phyloP scores from a whole-genome alignment of 2,888 invertebrate genomes.

The Ochlodes sylvanus region DNA sequence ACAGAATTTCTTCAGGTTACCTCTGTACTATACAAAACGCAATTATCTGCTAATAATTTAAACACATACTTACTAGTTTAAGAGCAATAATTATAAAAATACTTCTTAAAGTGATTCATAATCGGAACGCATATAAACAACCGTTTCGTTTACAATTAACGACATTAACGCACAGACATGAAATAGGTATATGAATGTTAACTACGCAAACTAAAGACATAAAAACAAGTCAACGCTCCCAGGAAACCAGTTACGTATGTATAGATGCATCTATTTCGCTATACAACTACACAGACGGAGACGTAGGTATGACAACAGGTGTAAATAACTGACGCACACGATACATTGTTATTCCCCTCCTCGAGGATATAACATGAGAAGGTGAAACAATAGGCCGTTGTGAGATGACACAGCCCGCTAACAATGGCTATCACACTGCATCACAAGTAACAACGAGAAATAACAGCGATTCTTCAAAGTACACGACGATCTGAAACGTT shows the following conservation, averaged over 20 bases:
- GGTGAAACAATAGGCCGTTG: conserved; percentile 32
- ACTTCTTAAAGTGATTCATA: not conserved
- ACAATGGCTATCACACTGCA: conserved; percentile 31
- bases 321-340: conserved; percentile 34
- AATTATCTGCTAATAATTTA: not conserved
- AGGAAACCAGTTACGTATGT: not conserved
- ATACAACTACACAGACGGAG: conserved; percentile 6
- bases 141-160: not conserved
- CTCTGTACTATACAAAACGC: no score
- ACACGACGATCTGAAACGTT: not conserved
- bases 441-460: conserved; percentile 9
- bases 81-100: not conserved
- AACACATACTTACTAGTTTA: no score
- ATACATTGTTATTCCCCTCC: conserved; percentile 32
- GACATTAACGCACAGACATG: not conserved
- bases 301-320: conserved; percentile 21
- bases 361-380: conserved; percentile 38
- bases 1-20: not conserved
- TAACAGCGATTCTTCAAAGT: conserved; percentile 8
- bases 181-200: not conserved
- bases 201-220: not conserved
- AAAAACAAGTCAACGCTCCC: conserved; percentile 6
- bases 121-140: not conserved
- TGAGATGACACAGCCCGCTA: conserved; percentile 33
- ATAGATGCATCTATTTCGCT: conserved; percentile 7